Base-by-base conservation (phyloP, 2,113 vertebrate species). In the Alligator sinensis region DNA sequence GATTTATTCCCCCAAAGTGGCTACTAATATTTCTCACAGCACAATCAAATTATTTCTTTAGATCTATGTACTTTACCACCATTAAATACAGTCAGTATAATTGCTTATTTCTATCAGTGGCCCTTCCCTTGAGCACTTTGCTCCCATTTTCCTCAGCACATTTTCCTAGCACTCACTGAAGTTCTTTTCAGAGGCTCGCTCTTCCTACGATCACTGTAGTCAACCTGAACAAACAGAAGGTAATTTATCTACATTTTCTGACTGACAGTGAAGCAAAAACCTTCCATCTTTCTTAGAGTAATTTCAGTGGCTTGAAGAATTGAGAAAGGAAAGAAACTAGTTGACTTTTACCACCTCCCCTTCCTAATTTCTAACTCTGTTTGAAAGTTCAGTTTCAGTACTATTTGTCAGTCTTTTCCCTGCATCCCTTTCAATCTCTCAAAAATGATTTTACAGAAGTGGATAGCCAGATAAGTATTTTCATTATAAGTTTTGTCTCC, bases 221-320 rank as follows among this genome's bases (percentile, higher is more conserved):
- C 72, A 72, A 27, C 25, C 58, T 68, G 47, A 47, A 47, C 47
- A 47, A 9, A 47, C 9, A 47, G 47, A 47, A 47, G 47, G 47
- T 47, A 47, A 47, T 47, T 47, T 47, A 2, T 61, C 64, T 58
- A 11, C 6, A 4, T 90, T 88, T 88, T 84, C 77, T 90, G 4
- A 64, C 82, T 89, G 82, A 38, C 87, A 3, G 6, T 63, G 47
- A 57, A 5, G 0, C 70, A 90, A 78, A 10, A 21, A 9, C 77
- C n/a, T 75, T 64, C 74, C 58, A 25, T 82, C 4, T 55, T 6
- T 9, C 18, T 84, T n/a, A 30, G n/a, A 76, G 85, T 1, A 21
- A 0, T 11, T 27, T 21, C 24, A 81, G 19, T 0, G 1, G 25
- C 34, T 5, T 14, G 4, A 3, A 9, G 88, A 80, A 77, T 21